Percentiles rank a stretch among this genome's conserved stretches.
phyloP scores from a whole-genome alignment of 2,888 invertebrate species.

The Diabrotica balteata region DNA sequence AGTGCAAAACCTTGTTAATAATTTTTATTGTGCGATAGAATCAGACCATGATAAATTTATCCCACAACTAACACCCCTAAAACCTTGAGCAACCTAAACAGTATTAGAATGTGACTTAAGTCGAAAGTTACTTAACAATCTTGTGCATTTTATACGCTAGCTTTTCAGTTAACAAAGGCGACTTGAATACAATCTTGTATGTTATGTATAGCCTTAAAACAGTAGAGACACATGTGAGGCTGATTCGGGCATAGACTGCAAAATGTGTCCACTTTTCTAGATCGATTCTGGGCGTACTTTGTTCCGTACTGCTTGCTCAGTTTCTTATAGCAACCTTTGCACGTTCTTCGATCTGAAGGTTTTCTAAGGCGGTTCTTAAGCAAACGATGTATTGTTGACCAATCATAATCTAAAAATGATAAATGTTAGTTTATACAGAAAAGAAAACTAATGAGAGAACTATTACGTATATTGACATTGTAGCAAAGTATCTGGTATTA shows the following conservation, averaged over 20 bases:
- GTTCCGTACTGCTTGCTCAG: slow-evolving; percentile 28
- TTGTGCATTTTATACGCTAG: too few species aligned
- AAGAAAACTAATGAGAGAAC: not conserved
- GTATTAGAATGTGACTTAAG: too few species aligned
- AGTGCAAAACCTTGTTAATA: too few species aligned
- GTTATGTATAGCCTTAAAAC: slow-evolving; percentile 33
- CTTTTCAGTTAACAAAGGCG: not conserved
- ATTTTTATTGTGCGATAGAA: too few species aligned
- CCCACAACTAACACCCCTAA: too few species aligned
- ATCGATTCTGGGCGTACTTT: slow-evolving; percentile 31
- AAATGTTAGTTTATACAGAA: not conserved
- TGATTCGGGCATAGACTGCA: slow-evolving; percentile 35
- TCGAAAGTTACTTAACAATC: too few species aligned
- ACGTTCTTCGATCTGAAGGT: slow-evolving; percentile 32
- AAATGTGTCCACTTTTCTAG: slow-evolving; percentile 36
- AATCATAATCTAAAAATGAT: slow-evolving; percentile 12
- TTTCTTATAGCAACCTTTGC: slow-evolving; percentile 36
- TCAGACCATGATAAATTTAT: too few species aligned
- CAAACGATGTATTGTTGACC: not conserved
- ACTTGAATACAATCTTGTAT: slow-evolving; percentile 12
- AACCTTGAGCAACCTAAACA: too few species aligned
- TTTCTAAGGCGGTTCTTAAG: slow-evolving; percentile 47
- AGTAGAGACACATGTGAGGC: slow-evolving; percentile 34
- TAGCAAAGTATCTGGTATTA: too few species aligned
- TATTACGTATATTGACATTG: too few species aligned